Evolutionary conservation across 2,113 vertebrate species (phyloP).

Genomic region (Rhadina sibilatrix): DNA sequence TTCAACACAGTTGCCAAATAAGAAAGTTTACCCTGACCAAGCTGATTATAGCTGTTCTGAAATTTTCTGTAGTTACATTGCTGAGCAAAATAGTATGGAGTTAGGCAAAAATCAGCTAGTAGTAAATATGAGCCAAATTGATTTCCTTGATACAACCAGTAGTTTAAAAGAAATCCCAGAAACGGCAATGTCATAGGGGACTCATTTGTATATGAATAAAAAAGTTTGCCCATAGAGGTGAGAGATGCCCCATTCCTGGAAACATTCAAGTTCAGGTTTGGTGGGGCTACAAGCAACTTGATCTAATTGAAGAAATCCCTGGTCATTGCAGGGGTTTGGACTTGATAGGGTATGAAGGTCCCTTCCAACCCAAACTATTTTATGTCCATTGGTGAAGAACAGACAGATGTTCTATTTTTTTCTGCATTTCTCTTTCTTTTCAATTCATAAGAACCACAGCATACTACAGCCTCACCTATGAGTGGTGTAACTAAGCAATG

Average conservation of each 20-base stretch:
- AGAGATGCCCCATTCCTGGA: neutral
- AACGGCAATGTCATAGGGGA: rapidly evolving
- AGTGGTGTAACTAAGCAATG: neutral
- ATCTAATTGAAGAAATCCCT: neutral
- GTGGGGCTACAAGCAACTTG: neutral
- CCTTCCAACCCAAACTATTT: neutral
- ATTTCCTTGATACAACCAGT: neutral
- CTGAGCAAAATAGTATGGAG: neutral
- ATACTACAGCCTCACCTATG: neutral
- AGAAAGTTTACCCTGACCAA: neutral
- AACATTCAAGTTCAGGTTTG: neutral
- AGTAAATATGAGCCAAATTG: neutral
- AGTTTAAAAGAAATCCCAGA: neutral
- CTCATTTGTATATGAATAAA: neutral
- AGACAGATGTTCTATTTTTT: neutral
- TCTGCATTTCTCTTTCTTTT: neutral
- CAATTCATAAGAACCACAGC: neutral
- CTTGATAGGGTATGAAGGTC: neutral
- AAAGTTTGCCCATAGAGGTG: neutral
- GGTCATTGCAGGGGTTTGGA: neutral
- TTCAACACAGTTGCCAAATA: neutral
- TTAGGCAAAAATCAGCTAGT: neutral
- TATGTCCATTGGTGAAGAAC: neutral
- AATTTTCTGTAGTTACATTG: neutral
- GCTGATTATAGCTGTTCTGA: neutral